phyloP scores from a whole-genome alignment of 2,888 invertebrate genomes.

The Tiliacea citrago region DNA sequence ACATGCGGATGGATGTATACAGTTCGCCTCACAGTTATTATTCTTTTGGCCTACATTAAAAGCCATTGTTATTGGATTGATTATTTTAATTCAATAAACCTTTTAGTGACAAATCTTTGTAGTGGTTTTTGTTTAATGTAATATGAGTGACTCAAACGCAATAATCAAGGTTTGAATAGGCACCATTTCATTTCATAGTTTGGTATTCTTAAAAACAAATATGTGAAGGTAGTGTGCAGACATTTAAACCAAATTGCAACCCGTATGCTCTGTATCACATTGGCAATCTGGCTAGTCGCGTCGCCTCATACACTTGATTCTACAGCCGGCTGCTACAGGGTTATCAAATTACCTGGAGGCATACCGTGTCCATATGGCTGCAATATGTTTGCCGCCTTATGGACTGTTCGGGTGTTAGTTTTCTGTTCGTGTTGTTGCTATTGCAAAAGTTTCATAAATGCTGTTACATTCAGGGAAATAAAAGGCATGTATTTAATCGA shows the following conservation, averaged over 20 bases:
- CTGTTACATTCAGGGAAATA: no score
- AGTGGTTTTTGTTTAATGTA: no score
- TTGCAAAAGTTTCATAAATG: not conserved
- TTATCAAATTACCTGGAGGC: slow-evolving; percentile 59
- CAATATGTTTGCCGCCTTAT: slow-evolving; percentile 1
- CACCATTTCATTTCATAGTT: no score
- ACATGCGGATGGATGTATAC: no score
- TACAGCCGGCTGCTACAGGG: slow-evolving; percentile 11
- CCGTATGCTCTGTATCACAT: slow-evolving; percentile 24
- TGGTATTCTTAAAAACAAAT: not conserved
- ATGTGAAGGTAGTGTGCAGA: not conserved
- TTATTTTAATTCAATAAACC: no score
- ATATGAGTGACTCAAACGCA: no score
- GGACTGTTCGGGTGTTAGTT: not conserved
- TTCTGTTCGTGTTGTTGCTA: not conserved
- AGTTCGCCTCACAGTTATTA: no score
- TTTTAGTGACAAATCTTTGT: no score
- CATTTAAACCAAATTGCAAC: slow-evolving; percentile 20
- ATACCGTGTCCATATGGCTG: slow-evolving; percentile 4
- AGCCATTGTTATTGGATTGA: no score
- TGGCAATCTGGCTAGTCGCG: slow-evolving; percentile 45
- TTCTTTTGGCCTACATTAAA: no score
- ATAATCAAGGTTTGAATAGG: no score
- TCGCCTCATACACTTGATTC: slow-evolving; percentile 33
- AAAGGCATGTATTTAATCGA: no score